A percentile compares a stretch with the other conserved stretches of the same genome.
Evolutionary conservation across 2,888 invertebrate species (phyloP).

Genomic region (Eucera pruinosa): DNA sequence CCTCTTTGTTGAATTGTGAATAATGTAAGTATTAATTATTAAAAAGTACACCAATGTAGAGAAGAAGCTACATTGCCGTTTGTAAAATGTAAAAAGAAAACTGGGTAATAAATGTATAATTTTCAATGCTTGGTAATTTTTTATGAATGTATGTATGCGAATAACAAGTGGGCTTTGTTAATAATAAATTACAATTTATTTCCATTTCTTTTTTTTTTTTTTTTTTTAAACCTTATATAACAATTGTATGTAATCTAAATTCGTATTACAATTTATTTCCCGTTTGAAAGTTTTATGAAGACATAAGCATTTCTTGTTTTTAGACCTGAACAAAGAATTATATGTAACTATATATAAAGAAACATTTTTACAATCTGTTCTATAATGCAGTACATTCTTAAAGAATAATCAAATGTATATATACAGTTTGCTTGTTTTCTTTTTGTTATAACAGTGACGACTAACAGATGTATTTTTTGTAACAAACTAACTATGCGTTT

Average conservation of each 20-base stretch:
- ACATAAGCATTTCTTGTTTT: conserved; percentile 24
- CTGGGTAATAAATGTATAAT: conserved; percentile 68
- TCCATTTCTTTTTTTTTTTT: too few species aligned
- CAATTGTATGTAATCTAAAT: conserved; percentile 75
- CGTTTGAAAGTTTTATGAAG: conserved; percentile 24
- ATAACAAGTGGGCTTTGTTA: conserved; percentile 66
- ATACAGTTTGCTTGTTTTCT: conserved; percentile 20
- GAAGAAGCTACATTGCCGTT: conserved; percentile 45
- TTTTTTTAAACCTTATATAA: conserved; percentile 80
- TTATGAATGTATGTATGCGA: not conserved
- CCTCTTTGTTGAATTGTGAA: conserved; percentile 63
- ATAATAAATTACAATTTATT: conserved; percentile 84
- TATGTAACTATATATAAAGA: conserved; percentile 39
- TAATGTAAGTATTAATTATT: conserved; percentile 66
- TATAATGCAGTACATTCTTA: conserved; percentile 24
- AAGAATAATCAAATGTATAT: conserved; percentile 47
- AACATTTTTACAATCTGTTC: conserved; percentile 49
- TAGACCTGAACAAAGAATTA: conserved; percentile 34
- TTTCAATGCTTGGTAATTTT: conserved; percentile 54
- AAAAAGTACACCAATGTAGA: conserved; percentile 53
- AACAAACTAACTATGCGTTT: conserved; percentile 21
- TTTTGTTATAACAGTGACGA: conserved; percentile 37
- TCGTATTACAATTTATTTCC: conserved; percentile 63
- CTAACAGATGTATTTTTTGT: conserved; percentile 12
- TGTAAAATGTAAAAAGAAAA: conserved; percentile 62